Evolutionary conservation across 1,140 invertebrate species (phyloP).

Genomic region (Zaprionus tsacasi): DNA sequence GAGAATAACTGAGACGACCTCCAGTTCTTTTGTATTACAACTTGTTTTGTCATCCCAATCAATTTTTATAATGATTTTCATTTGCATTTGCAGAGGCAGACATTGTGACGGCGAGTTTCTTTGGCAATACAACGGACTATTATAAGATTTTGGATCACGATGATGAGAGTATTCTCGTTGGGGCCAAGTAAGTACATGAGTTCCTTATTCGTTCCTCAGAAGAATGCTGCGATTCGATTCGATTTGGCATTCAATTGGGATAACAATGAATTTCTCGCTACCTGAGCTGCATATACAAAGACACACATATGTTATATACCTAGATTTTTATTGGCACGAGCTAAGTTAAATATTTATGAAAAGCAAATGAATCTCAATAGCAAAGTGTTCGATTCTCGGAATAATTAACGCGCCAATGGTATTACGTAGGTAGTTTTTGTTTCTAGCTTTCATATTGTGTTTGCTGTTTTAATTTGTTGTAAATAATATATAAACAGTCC

Average conservation of each 20-base stretch:
- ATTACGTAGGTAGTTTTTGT: slow-evolving; percentile 35
- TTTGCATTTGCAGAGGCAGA: slow-evolving; percentile 70
- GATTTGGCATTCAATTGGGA: slow-evolving; percentile 15
- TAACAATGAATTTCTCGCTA: slow-evolving; percentile 45
- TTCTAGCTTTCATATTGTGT: neutral
- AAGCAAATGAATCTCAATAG: slow-evolving; percentile 24
- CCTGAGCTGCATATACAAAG: slow-evolving; percentile 50
- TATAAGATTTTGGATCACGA: slow-evolving; percentile 86
- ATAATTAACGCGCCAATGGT: slow-evolving; percentile 65
- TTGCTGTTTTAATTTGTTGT: slow-evolving; percentile 31
- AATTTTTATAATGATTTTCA: neutral
- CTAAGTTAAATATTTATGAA: slow-evolving; percentile 53
- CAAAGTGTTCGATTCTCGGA: slow-evolving; percentile 53
- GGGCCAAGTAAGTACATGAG: slow-evolving; percentile 83
- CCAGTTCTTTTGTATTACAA: neutral
- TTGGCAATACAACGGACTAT: slow-evolving; percentile 84
- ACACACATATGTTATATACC: neutral
- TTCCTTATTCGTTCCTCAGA: slow-evolving; percentile 12
- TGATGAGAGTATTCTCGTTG: slow-evolving; percentile 84
- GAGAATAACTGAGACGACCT: neutral
- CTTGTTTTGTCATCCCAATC: slow-evolving; percentile 10
- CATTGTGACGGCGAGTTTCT: slow-evolving; percentile 75
- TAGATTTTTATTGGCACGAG: slow-evolving; percentile 54
- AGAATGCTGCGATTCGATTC: slow-evolving; percentile 17
- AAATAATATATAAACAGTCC: slow-evolving; percentile 1